Conservation (phyloP, 2,113 vertebrate species). For the Aegypius monachus region DNA sequence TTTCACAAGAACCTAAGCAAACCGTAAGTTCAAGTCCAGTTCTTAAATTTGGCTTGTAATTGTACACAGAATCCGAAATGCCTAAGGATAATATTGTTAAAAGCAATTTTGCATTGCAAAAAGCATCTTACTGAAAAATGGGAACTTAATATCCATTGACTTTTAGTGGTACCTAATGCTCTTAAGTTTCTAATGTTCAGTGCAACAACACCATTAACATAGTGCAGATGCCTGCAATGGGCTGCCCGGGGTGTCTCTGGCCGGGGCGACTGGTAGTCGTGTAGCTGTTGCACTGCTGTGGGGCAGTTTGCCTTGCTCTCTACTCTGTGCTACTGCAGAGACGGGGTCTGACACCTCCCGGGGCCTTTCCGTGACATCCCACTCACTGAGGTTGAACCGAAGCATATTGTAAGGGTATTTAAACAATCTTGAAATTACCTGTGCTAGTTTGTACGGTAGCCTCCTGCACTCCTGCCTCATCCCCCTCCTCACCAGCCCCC, state of each 20-base stretch:
- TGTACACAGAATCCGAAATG: neutral
- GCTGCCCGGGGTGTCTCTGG: neutral
- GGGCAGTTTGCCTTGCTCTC: neutral
- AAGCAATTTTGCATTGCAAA: neutral
- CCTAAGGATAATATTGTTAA: neutral
- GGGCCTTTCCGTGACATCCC: neutral
- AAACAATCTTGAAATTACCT: neutral
- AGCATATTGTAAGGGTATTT: neutral
- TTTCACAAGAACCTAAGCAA: neutral
- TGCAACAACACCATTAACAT: rapidly evolving
- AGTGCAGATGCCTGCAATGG: rapidly evolving
- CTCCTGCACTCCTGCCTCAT: neutral
- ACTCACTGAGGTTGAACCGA: neutral
- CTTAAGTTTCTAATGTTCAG: neutral
- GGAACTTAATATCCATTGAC: neutral
- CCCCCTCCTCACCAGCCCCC: neutral
- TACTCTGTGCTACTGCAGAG: neutral
- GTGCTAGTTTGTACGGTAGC: neutral
- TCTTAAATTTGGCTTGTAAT: neutral
- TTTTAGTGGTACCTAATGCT: neutral
- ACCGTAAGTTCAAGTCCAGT: neutral
- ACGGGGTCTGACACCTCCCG: rapidly evolving
- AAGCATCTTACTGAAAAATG: neutral
- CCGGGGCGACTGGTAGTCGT: rapidly evolving
- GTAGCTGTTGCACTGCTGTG: neutral